Evolutionary conservation across 2,888 invertebrate genomes (phyloP), one percentile per base, ranked within the genome.

Genomic region (Thereva unica): DNA sequence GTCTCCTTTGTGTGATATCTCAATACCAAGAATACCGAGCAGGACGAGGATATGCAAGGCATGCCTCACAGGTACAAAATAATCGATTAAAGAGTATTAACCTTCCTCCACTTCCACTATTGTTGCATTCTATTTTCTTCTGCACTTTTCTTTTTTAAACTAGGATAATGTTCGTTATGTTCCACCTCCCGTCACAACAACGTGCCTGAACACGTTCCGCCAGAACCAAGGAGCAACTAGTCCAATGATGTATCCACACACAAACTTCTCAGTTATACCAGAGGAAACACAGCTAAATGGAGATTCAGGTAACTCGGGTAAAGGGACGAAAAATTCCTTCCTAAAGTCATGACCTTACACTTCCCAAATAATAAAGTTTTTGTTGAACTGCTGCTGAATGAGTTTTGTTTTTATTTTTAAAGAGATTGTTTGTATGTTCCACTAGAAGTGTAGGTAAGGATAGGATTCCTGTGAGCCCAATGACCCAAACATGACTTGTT

Each of bases 1-100:
- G 90, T 70, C 82, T 92, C 78, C 84, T 93, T 67, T 93, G 93
- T 82, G 93, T 93, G 67, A 85, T 92, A 76, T 93, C 93, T 4
- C 93, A 93, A 79, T 92, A 91, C 76, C 93, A 93, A 80, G 92
- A 92, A 76, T 89, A 91, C 75, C 81, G 85, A 68, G 87, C 85
- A 5, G 90, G 91, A 4, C 83, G 90, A 59, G 92, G 91, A 23
- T 88, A 89, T 54, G 88, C 70, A 77, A 72, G n/a, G 64, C 67
- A 37, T 67, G 71, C 63, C 9, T 59, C 56, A 69, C 68, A 66
- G 64, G 50, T 50, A 50, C 12, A 50, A 50, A 34, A 5, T 34
- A 23, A 12, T 47, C 47, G 9, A 47, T 47, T 6, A 10, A 47
- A 47, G 12, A 5, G 23, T 34, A 23, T 50, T 12, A 34, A 50